A percentile compares a stretch with the other conserved stretches of the same genome.
phyloP scores from a whole-genome alignment of 2,888 invertebrate genomes.

The Schrankia costaestrigalis region DNA sequence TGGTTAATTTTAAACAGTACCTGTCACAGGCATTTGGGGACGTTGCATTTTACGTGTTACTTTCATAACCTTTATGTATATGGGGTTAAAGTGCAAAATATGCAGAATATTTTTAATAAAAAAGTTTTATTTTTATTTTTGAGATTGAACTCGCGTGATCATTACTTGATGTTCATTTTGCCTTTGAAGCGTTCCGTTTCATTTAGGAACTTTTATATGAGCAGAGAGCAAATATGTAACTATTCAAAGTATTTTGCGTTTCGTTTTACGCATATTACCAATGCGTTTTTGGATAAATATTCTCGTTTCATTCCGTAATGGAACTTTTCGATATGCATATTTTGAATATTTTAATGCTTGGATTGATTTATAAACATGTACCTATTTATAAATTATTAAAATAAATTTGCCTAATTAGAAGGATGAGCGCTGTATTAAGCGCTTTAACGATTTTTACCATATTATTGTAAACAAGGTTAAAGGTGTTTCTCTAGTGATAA shows the following conservation, averaged over 20 bases:
- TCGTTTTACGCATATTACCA: conserved; percentile 1
- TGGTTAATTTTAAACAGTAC: conserved; percentile 38
- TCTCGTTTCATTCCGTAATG: too few species aligned
- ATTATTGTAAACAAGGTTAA: too few species aligned
- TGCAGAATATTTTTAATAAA: background rate
- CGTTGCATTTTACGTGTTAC: conserved; percentile 18
- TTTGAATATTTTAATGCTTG: too few species aligned
- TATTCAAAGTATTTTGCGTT: conserved; percentile 11
- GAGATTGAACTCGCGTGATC: conserved; percentile 9
- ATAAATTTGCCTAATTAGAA: too few species aligned
- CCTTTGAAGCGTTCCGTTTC: conserved; percentile 11
- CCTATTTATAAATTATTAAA: too few species aligned
- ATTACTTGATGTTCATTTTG: conserved; percentile 12
- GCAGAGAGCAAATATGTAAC: conserved; percentile 4
- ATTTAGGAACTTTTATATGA: conserved; percentile 10
- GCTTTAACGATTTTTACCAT: too few species aligned
- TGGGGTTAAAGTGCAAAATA: conserved; percentile 9
- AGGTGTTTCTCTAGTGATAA: too few species aligned
- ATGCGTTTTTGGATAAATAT: conserved; percentile 3
- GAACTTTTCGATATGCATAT: too few species aligned
- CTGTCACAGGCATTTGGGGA: conserved; percentile 50
- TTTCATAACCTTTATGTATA: conserved; percentile 17
- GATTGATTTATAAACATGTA: too few species aligned
- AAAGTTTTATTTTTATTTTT: too few species aligned
- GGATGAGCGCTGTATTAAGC: too few species aligned